Evolutionary conservation across 2,888 invertebrate genomes (phyloP).

Genomic region (Panorpa germanica): DNA sequence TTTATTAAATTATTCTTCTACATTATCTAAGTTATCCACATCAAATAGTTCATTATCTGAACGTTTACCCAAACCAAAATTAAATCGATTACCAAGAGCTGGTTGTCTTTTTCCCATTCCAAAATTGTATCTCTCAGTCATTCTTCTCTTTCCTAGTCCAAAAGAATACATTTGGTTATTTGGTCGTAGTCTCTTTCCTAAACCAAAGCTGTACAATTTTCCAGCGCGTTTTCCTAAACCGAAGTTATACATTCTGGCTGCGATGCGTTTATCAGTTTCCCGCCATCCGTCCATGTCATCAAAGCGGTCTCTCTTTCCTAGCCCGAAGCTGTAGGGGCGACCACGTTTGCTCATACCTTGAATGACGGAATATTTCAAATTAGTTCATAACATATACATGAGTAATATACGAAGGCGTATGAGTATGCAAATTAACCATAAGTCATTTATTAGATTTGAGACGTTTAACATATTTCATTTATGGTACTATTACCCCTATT

Average conservation of each 20-base stretch:
- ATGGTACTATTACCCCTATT: too few relatives aligned
- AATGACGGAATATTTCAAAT: not conserved
- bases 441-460: too few relatives aligned
- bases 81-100: too few relatives aligned
- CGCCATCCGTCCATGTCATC: slow-evolving; percentile 13
- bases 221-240: slow-evolving; percentile 28
- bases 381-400: too few relatives aligned
- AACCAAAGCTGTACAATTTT: slow-evolving; percentile 31
- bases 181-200: slow-evolving; percentile 29
- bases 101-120: slow-evolving; percentile 35
- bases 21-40: too few relatives aligned
- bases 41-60: too few relatives aligned
- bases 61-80: too few relatives aligned
- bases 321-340: slow-evolving; percentile 46
- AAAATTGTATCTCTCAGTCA: slow-evolving; percentile 30
- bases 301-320: slow-evolving; percentile 38
- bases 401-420: too few relatives aligned
- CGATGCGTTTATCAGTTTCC: slow-evolving; percentile 9
- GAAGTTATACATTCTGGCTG: slow-evolving; percentile 24
- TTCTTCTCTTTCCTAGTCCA: slow-evolving; percentile 25
- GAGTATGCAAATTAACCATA: too few relatives aligned
- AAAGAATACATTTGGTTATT: slow-evolving; percentile 27
- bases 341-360: slow-evolving; percentile 27
- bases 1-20: too few relatives aligned
- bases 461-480: too few relatives aligned